Base-by-base conservation (phyloP, 2,797 vertebrate genomes). In the Gastrophryne carolinensis region DNA sequence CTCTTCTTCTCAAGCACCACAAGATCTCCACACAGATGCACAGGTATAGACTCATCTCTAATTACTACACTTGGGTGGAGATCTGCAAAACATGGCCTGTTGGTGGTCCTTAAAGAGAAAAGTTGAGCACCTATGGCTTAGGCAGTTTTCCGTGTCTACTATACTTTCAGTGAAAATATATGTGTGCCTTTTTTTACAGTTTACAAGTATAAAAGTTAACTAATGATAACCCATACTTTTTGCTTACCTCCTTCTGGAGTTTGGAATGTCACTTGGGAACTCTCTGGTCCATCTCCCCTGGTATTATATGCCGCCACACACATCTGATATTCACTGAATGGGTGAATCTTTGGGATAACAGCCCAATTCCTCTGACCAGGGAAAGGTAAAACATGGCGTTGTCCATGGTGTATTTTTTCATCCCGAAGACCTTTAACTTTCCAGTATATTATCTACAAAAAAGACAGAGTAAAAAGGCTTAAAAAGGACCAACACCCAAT, bases 221-320 rank as follows among this genome's bases (percentile, higher is more conserved):
- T n/a, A n/a, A n/a, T 30, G n/a, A 39, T 23, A n/a, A 21, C 24
- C 4, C 34, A 47, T 6, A 44, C 23, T 79, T 24, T 32, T 7
- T 52, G n/a, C 84, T 89, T 85, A 99, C 98, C 98, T 97, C 96
- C 97, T 90, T 99, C 97, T 12, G 93, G 95, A 74, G 96, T 98
- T 82, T 92, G 93, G 86, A 99, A 98, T 79, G 84, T 82, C 78
- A 95, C 76, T 0, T 92, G 82, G 70, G 92, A 89, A 82, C 97
- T 99, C 84, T 94, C 95, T 0, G 98, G 98, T 17, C 98, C 95
- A 19, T 92, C 91, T 68, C 98, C 98, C 84, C 92, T 90, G 70
- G 93, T 87, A 66, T 96, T 99, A 85, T 94, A 99, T 84, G 92
- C 95, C 87, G 90, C 88, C 75, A 97, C 93, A 0, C 91, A 94